Conservation (phyloP, 2,888 invertebrate genomes). For the Cryptocephalus primarius region DNA sequence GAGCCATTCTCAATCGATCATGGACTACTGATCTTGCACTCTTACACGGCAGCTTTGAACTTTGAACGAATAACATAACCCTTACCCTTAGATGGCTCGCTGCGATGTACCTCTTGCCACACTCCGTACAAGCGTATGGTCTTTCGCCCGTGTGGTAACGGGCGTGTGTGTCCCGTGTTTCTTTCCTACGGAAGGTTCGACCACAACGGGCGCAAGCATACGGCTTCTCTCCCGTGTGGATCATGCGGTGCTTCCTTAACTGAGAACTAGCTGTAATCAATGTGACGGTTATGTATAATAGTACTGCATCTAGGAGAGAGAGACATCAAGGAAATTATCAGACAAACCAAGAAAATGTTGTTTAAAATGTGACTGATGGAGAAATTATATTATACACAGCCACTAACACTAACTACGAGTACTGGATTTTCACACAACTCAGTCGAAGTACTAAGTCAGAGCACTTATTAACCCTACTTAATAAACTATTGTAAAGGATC, state of each 20-base stretch:
- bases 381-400: too few species aligned
- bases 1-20: too few species aligned
- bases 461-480: too few species aligned
- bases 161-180: constrained; percentile 34
- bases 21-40: too few species aligned
- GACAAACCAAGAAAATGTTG: too few species aligned
- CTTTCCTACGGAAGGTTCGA: constrained; percentile 32
- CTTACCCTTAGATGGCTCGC: constrained; percentile 32
- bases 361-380: too few species aligned
- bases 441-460: too few species aligned
- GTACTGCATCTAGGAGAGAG: background rate
- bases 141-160: constrained; percentile 35
- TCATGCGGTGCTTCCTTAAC: constrained; percentile 31
- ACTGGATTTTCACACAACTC: too few species aligned
- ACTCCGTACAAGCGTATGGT: constrained; percentile 30
- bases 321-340: background rate
- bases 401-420: too few species aligned
- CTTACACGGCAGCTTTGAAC: too few species aligned
- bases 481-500: too few species aligned
- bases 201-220: constrained; percentile 37
- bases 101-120: constrained; percentile 34
- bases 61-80: too few species aligned
- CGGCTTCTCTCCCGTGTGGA: constrained; percentile 33
- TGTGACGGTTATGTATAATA: background rate
- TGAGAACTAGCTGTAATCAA: constrained; percentile 25